Conservation (phyloP, 35 echinoderm and acorn worm species). For the Apostichopus parvimensis region DNA sequence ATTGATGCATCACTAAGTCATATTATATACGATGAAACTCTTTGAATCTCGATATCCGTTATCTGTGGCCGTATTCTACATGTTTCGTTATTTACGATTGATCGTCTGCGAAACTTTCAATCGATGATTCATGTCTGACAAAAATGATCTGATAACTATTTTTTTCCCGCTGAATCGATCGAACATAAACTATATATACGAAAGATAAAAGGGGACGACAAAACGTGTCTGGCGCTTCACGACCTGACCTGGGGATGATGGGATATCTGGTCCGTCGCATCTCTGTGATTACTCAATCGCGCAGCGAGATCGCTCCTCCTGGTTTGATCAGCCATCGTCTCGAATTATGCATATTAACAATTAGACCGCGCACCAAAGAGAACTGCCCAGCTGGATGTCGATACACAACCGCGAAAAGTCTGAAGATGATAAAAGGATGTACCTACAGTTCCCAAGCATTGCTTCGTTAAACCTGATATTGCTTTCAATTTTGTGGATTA, state of each 20-base stretch:
- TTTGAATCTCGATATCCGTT: too few relatives aligned
- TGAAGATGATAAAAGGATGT: background rate
- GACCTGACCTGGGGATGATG: too few relatives aligned
- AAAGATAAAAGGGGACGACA: too few relatives aligned
- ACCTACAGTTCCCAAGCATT: slow-evolving; percentile 20
- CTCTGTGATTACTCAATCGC: slow-evolving; percentile 39
- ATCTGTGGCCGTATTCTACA: too few relatives aligned
- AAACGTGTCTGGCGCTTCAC: too few relatives aligned
- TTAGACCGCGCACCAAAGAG: slow-evolving; percentile 16
- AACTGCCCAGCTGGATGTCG: background rate
- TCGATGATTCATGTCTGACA: background rate
- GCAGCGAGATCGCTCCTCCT: background rate
- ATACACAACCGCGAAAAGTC: slow-evolving; percentile 1
- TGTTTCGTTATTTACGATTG: too few relatives aligned
- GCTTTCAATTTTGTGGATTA: slow-evolving; percentile 6
- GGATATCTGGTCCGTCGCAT: background rate
- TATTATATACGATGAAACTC: too few relatives aligned
- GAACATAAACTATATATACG: background rate
- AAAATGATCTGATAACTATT: background rate
- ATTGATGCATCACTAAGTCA: too few relatives aligned
- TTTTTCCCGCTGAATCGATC: background rate
- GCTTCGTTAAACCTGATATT: slow-evolving; percentile 25
- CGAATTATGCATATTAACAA: slow-evolving; percentile 21
- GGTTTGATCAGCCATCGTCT: slow-evolving; percentile 10
- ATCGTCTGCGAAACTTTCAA: background rate